A percentile compares a stretch with the other conserved stretches of the same genome.
Evolutionary conservation across 2,888 invertebrate genomes (phyloP).

Genomic region (Tipula unca): DNA sequence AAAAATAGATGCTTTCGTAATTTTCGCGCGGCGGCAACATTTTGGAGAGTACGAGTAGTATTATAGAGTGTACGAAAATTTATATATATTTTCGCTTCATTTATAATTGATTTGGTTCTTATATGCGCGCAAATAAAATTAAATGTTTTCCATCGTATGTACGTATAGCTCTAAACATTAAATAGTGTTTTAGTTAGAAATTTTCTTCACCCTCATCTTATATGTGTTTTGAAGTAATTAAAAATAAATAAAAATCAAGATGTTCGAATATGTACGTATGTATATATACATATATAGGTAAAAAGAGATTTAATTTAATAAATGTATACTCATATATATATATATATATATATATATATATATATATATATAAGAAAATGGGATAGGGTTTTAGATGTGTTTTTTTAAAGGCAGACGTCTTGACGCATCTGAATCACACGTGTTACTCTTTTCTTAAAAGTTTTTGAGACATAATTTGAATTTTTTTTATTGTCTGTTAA

Average conservation of each 20-base stretch:
- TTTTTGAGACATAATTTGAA: neutral
- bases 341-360: no score
- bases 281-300: neutral
- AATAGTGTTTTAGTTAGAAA: neutral
- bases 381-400: neutral
- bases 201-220: neutral
- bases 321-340: no score
- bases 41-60: neutral
- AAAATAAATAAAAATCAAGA: neutral
- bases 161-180: neutral
- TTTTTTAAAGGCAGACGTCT: neutral
- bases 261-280: neutral
- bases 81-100: neutral
- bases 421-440: slow-evolving; percentile 17
- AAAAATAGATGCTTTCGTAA: neutral
- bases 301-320: neutral
- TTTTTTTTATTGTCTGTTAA: neutral
- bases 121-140: neutral
- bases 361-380: no score
- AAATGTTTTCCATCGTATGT: neutral
- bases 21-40: neutral
- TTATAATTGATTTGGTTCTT: neutral
- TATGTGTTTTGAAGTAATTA: neutral
- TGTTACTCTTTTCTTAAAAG: neutral
- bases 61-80: neutral